Percentiles rank a stretch among this genome's conserved stretches.
These are phyloP conservation scores for Pristiophorus japonicus DNA, from an alignment of 2,113 vertebrate species.

Conservation along the genomic window DNA sequence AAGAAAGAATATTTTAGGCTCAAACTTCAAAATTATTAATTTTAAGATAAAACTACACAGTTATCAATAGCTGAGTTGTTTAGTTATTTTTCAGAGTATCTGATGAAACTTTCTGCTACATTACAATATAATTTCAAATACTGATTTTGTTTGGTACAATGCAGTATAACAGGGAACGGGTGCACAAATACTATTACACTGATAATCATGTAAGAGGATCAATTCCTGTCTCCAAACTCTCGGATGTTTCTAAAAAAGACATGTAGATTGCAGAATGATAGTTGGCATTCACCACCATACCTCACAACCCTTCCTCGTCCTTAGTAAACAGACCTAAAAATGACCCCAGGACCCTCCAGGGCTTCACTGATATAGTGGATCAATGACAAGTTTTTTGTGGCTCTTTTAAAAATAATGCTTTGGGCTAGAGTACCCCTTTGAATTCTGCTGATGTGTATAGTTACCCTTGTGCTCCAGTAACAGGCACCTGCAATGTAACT, in stretches of 20 bases:
- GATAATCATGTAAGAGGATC: neutral
- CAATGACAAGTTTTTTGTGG: constrained; percentile 53
- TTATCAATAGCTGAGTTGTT: neutral
- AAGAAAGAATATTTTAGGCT: neutral
- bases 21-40: neutral
- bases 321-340: constrained; percentile 67
- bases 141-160: neutral
- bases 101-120: neutral
- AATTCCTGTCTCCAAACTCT: constrained; percentile 37
- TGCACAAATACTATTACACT: constrained; percentile 2
- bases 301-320: constrained; percentile 52
- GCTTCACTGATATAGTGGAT: constrained; percentile 54
- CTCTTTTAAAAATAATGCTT: constrained; percentile 48
- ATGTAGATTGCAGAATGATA: constrained; percentile 43
- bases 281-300: constrained; percentile 48
- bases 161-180: neutral
- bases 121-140: neutral
- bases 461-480: constrained; percentile 48
- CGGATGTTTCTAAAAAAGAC: constrained; percentile 45
- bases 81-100: neutral
- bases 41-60: neutral
- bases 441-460: constrained; percentile 47
- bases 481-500: constrained; percentile 55
- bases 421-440: constrained; percentile 48
- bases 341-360: constrained; percentile 63